These are phyloP conservation scores for Rhizomys pruinosus DNA, from an alignment of 2,113 vertebrate species.

Conservation along the genomic window DNA sequence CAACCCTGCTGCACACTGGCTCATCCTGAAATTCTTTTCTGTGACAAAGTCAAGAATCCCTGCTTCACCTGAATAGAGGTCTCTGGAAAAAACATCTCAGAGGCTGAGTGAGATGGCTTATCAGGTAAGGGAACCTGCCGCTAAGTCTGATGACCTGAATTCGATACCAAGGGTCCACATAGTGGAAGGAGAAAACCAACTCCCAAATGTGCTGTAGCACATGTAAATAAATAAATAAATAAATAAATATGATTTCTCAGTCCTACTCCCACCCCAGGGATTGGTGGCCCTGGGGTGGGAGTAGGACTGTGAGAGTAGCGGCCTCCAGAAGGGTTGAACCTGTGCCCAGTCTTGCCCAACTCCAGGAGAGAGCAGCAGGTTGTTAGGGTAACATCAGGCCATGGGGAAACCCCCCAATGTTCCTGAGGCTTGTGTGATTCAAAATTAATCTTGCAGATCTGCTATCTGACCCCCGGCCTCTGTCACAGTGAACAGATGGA, in stretches of 20 bases:
- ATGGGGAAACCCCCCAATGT: not conserved
- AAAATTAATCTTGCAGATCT: conserved; percentile 54
- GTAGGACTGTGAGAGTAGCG: not conserved
- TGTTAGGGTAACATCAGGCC: not conserved
- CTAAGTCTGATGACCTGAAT: not conserved
- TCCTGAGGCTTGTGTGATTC: not conserved
- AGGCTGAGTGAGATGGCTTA: not conserved
- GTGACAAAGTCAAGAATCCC: not conserved
- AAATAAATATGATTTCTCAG: not conserved
- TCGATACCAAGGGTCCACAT: not conserved
- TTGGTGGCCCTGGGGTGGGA: not conserved
- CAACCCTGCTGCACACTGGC: not conserved
- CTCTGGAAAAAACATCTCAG: not conserved
- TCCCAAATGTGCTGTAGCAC: no score
- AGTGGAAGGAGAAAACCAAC: not conserved
- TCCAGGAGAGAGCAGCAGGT: not conserved
- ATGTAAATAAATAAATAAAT: no score
- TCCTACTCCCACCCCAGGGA: no score
- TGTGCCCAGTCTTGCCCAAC: not conserved
- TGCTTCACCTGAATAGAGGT: not conserved
- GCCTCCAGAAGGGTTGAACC: not conserved
- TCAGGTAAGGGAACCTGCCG: not conserved
- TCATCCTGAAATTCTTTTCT: not conserved
- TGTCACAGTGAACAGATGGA: conserved; percentile 44
- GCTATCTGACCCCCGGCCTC: not conserved